These are phyloP conservation scores for Serripes groenlandicus DNA, from an alignment of 2,888 invertebrate species.

Conservation along the genomic window DNA sequence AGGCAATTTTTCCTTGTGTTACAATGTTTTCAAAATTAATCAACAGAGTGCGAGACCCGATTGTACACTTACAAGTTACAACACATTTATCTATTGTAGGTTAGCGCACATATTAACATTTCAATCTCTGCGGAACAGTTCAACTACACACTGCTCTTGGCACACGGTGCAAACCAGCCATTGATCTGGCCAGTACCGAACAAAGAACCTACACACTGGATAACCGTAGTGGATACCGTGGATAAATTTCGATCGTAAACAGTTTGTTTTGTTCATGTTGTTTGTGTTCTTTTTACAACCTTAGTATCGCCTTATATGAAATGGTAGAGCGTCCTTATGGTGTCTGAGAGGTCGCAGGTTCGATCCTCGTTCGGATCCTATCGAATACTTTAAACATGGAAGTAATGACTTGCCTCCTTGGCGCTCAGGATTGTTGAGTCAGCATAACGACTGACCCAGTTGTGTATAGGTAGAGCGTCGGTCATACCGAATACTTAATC, in stretches of 20 bases:
- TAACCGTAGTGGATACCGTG: not conserved
- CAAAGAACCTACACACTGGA: not conserved
- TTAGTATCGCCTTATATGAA: not conserved
- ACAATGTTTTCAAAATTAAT: not conserved
- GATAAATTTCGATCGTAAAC: not conserved
- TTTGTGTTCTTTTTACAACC: too few relatives aligned
- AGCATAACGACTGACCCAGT: too few relatives aligned
- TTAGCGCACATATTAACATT: not conserved
- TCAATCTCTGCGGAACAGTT: slow-evolving; percentile 8
- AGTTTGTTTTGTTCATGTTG: not conserved
- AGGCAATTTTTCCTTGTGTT: not conserved
- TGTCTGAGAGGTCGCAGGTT: too few relatives aligned
- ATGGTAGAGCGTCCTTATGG: not conserved
- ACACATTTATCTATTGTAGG: slow-evolving; percentile 7
- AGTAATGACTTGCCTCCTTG: too few relatives aligned
- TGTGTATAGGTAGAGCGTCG: too few relatives aligned
- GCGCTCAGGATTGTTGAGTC: too few relatives aligned
- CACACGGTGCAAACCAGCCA: not conserved
- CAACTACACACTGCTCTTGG: slow-evolving; percentile 2
- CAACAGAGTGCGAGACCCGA: not conserved
- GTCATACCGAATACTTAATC: too few relatives aligned
- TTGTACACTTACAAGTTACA: too few relatives aligned
- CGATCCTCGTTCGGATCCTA: too few relatives aligned
- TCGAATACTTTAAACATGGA: too few relatives aligned
- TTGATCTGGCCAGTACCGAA: slow-evolving; percentile 13